Evolutionary conservation across 92 coral and sea anemone species (phyloP).

Genomic region (Nematostella vectensis): DNA sequence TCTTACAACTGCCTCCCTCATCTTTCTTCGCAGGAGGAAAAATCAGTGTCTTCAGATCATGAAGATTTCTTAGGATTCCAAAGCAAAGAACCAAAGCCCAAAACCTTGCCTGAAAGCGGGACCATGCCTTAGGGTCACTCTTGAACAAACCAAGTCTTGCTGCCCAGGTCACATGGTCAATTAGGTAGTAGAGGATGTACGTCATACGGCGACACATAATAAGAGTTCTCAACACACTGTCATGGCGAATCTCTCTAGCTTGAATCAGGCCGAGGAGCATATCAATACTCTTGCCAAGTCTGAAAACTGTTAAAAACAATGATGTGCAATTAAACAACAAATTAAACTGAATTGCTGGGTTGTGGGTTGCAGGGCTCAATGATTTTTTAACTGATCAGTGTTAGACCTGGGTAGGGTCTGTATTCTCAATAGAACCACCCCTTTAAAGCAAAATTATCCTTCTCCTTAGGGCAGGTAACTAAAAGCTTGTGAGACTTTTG

Average conservation of each 20-base stretch:
- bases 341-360: too few species aligned
- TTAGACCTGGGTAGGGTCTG: too few species aligned
- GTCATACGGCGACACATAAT: slow-evolving; percentile 83
- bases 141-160: slow-evolving; percentile 92
- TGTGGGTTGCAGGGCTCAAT: too few species aligned
- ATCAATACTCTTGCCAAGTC: slow-evolving; percentile 91
- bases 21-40: slow-evolving; percentile 47
- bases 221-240: slow-evolving; percentile 53
- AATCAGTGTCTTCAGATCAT: slow-evolving; percentile 59
- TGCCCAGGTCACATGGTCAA: slow-evolving; percentile 93
- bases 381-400: too few species aligned
- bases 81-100: slow-evolving; percentile 77
- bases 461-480: too few species aligned
- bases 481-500: too few species aligned
- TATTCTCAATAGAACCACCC: too few species aligned
- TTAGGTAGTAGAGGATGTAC: slow-evolving; percentile 62
- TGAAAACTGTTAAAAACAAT: slow-evolving; percentile 49
- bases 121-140: slow-evolving; percentile 88
- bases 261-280: slow-evolving; percentile 69
- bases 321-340: too few species aligned
- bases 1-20: slow-evolving; percentile 48
- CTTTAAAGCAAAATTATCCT: too few species aligned
- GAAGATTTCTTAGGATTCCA: slow-evolving; percentile 76
- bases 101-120: slow-evolving; percentile 84
- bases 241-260: slow-evolving; percentile 66